Conservation (phyloP, 2,113 vertebrate species). For the Natator depressus region DNA sequence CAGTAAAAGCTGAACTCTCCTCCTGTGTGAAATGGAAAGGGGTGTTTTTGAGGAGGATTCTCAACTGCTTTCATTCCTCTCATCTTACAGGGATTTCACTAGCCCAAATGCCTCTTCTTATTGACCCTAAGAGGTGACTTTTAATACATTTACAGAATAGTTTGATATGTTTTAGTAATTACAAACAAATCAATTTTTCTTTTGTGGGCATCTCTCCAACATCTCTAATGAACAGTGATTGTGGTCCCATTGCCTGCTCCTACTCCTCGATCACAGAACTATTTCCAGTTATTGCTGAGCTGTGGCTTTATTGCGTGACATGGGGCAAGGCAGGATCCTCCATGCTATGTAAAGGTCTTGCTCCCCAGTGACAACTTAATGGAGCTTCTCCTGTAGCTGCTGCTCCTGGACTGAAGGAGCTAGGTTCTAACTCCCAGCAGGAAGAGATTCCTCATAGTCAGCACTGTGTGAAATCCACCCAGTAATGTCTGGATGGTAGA, state of each 20-base stretch:
- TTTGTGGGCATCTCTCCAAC: not conserved
- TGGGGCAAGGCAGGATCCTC: not conserved
- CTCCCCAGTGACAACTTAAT: constrained; percentile 60
- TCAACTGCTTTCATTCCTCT: not conserved
- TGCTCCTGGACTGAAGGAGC: constrained; percentile 57
- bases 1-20: not conserved
- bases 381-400: constrained; percentile 51
- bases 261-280: constrained; percentile 16
- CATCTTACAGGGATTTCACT: not conserved
- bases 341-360: constrained; percentile 17
- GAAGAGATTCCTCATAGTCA: constrained; percentile 67
- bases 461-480: constrained; percentile 62
- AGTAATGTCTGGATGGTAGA: constrained; percentile 53
- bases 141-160: not conserved
- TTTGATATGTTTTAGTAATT: not conserved
- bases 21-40: not conserved
- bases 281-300: constrained; percentile 40
- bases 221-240: not conserved
- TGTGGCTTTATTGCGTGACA: not conserved
- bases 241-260: not conserved
- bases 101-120: not conserved
- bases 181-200: not conserved
- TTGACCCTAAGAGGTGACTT: not conserved
- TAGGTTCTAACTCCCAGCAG: constrained; percentile 64
- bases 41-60: not conserved